Evolutionary conservation across 2,797 vertebrate species (phyloP).

Genomic region (Anabas testudineus): DNA sequence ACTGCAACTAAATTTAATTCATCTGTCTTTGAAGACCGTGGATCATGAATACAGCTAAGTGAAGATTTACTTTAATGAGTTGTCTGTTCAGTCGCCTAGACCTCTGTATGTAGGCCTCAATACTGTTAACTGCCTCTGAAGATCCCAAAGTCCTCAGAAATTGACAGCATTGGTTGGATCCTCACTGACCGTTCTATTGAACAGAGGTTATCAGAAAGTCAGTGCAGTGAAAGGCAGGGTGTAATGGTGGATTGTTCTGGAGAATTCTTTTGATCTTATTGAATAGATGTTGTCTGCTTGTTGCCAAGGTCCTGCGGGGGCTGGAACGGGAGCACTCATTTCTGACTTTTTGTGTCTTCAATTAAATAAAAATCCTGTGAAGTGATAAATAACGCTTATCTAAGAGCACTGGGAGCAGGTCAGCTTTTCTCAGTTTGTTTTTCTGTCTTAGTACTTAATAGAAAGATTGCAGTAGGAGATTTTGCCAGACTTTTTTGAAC

Average conservation of each 20-base stretch:
- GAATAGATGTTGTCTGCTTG: slow-evolving; percentile 41
- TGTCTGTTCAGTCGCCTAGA: slow-evolving; percentile 43
- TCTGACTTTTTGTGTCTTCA: slow-evolving; percentile 56
- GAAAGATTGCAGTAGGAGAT: slow-evolving; percentile 48
- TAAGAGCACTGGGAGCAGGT: slow-evolving; percentile 37
- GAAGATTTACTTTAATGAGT: slow-evolving; percentile 51
- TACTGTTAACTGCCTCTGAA: slow-evolving; percentile 35
- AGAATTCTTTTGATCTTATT: slow-evolving; percentile 56
- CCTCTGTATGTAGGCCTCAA: slow-evolving; percentile 34
- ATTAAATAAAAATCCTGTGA: slow-evolving; percentile 54
- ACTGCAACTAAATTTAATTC: slow-evolving; percentile 32
- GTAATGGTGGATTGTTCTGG: slow-evolving; percentile 23
- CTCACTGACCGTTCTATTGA: slow-evolving; percentile 42
- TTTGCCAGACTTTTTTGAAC: slow-evolving; percentile 46
- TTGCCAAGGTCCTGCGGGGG: slow-evolving; percentile 33
- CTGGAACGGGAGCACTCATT: slow-evolving; percentile 34
- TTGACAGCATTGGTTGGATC: slow-evolving; percentile 17
- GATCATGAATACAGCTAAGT: slow-evolving; percentile 36
- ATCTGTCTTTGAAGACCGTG: slow-evolving; percentile 54
- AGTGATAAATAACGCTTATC: slow-evolving; percentile 50
- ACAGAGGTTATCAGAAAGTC: slow-evolving; percentile 47
- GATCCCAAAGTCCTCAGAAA: slow-evolving; percentile 36
- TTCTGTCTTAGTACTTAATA: slow-evolving; percentile 25
- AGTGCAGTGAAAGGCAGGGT: slow-evolving; percentile 25
- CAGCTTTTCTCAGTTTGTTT: slow-evolving; percentile 24